phyloP scores from a whole-genome alignment of 2,888 invertebrate genomes.

The Myathropa florea region DNA sequence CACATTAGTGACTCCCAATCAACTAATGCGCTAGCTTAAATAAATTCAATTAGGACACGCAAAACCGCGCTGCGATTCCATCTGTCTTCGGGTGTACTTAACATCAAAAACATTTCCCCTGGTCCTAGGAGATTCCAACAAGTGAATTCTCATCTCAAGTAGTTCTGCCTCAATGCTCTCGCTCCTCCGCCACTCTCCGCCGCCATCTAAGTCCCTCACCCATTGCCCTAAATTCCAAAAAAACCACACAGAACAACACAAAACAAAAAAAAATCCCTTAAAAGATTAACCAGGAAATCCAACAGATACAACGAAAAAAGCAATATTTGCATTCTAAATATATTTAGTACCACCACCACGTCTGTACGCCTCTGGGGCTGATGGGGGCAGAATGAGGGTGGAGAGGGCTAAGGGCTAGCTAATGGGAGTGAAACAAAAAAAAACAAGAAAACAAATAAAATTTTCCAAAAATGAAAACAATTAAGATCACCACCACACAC shows the following conservation, averaged over 20 bases:
- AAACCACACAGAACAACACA: conserved; percentile 15
- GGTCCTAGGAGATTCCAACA: conserved; percentile 57
- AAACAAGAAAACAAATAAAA: conserved; percentile 45
- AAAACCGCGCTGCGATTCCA: conserved; percentile 2
- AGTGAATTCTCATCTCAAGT: conserved; percentile 37
- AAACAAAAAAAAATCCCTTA: conserved; percentile 43
- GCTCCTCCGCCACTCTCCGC: neutral
- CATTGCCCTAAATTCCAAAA: conserved; percentile 66
- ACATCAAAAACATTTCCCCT: conserved; percentile 66
- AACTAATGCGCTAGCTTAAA: too few species aligned
- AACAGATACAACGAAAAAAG: conserved; percentile 48
- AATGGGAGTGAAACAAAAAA: conserved; percentile 19
- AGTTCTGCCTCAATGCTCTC: neutral
- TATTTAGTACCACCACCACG: conserved; percentile 3
- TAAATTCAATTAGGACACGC: conserved; percentile 54
- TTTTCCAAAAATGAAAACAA: conserved; percentile 60
- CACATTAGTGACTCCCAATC: too few species aligned
- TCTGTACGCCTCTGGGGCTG: neutral
- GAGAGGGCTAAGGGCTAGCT: conserved; percentile 46
- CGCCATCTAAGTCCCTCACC: conserved; percentile 51
- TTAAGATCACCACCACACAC: conserved; percentile 66
- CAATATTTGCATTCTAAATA: conserved; percentile 69
- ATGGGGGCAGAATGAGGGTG: neutral
- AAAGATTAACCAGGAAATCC: conserved; percentile 59
- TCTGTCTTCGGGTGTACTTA: conserved; percentile 52